Base-by-base conservation (phyloP, 2,797 vertebrate genomes). In the Danio choprae region DNA sequence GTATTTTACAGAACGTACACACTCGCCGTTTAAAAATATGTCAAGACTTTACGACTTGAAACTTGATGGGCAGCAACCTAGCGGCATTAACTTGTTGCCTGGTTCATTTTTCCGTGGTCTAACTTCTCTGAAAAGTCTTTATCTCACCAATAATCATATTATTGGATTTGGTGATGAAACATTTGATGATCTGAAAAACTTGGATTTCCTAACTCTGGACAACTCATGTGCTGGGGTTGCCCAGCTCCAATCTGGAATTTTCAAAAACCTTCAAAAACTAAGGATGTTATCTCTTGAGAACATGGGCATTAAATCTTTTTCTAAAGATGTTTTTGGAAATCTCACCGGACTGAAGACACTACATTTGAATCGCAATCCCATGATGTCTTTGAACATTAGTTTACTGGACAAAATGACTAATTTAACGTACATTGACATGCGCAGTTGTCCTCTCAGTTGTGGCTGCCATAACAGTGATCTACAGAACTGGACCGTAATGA, bases 391-490 rank as follows among this genome's bases (percentile, higher is more conserved):
- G 80, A 83, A 93, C 16, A 77, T 86, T 4, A 83, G 85, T 0
- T 79, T 91, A 40, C 81, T 95, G 7, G 22, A 92, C 7, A 87
- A 84, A 76, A 84, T 97, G 22, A 83, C 89, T 0, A 81, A 91
- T 2, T 90, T 98, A 68, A 80, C 3, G 4, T 97, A 95, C 81
- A 86, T 98, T 60, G 96, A 97, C 87, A 62, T 97, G 38, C 93
- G 93, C 64, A 88, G 87, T 43, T 92, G 91, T 75, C 94, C 95
- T 4, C 84, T 97, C 48, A 92, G 91, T 65, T 97, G 95, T 88
- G 93, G 89, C 65, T 97, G 96, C 38, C 64, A 85, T 29, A 96
- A 97, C 16, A 86, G 41, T 1, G 86, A 92, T 48, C 87, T 98
- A 83, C 91, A 95, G 84, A 93, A 90, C 55, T 97, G 95, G 94